Evolutionary conservation across 2,797 vertebrate species (phyloP).

Genomic region (Octomys mimax): DNA sequence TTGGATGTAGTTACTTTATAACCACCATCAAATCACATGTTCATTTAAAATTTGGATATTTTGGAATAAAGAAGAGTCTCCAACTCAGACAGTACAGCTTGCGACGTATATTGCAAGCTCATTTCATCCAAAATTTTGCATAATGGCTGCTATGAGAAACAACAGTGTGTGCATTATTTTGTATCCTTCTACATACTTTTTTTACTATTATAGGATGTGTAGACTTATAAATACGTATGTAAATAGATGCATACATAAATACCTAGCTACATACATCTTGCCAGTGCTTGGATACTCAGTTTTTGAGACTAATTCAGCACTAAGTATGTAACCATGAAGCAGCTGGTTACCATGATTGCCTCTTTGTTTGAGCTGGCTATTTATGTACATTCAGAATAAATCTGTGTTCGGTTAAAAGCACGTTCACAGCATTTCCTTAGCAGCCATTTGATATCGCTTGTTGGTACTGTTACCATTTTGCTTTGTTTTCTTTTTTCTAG

Average conservation of each 20-base stretch:
- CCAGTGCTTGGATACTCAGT: not conserved
- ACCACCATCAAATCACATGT: not conserved
- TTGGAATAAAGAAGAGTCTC: not conserved
- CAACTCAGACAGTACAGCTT: not conserved
- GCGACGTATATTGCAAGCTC: no score
- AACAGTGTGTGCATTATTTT: not conserved
- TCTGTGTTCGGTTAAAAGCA: not conserved
- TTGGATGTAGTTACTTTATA: not conserved
- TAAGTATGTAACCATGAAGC: conserved; percentile 16
- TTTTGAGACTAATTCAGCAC: conserved; percentile 31
- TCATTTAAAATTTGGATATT: not conserved
- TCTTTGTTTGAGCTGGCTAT: conserved; percentile 3
- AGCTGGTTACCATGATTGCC: not conserved
- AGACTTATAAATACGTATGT: not conserved
- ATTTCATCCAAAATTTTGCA: not conserved
- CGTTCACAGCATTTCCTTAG: not conserved
- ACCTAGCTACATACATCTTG: not conserved
- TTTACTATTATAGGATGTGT: not conserved
- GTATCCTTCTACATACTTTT: not conserved
- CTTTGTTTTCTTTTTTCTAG: not conserved
- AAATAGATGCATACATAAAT: not conserved
- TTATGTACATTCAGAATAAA: not conserved
- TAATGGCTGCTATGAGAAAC: not conserved
- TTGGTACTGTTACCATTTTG: not conserved
- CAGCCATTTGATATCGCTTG: not conserved